phyloP scores from a whole-genome alignment of 1,140 invertebrate genomes.

The Caerostris darwini region DNA sequence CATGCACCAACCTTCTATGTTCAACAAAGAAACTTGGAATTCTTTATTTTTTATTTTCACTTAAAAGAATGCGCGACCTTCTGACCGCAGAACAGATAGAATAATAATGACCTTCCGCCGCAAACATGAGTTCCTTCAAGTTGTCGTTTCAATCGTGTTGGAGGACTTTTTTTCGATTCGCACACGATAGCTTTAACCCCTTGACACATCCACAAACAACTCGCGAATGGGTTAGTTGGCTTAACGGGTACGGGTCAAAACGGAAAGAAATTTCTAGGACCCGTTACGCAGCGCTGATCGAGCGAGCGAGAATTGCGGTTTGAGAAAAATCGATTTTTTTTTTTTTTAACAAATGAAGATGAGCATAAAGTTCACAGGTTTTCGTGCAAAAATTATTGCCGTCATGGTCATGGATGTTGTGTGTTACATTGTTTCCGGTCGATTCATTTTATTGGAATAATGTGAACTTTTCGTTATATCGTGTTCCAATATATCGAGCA shows the following conservation, averaged over 20 bases:
- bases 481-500: too few relatives aligned
- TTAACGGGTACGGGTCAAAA: neutral
- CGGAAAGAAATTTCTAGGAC: neutral
- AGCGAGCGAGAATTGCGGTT: neutral
- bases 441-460: too few relatives aligned
- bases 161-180: too few relatives aligned
- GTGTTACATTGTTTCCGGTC: neutral
- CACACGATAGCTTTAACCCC: conserved; percentile 18
- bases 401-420: neutral
- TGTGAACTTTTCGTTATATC: too few relatives aligned
- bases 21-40: neutral
- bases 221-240: conserved; percentile 7
- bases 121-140: neutral
- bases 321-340: neutral
- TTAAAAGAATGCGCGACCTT: conserved; percentile 12
- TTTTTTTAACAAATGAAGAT: neutral
- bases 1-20: neutral
- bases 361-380: neutral
- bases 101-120: neutral
- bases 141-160: neutral
- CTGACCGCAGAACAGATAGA: conserved; percentile 45
- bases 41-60: neutral
- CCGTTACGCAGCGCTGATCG: neutral
- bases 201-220: neutral
- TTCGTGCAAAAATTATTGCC: neutral